Percentiles rank a stretch among this genome's conserved stretches.
phyloP scores from a whole-genome alignment of 64 coral and sea anemone genomes.

The Pocillopora damicornis region DNA sequence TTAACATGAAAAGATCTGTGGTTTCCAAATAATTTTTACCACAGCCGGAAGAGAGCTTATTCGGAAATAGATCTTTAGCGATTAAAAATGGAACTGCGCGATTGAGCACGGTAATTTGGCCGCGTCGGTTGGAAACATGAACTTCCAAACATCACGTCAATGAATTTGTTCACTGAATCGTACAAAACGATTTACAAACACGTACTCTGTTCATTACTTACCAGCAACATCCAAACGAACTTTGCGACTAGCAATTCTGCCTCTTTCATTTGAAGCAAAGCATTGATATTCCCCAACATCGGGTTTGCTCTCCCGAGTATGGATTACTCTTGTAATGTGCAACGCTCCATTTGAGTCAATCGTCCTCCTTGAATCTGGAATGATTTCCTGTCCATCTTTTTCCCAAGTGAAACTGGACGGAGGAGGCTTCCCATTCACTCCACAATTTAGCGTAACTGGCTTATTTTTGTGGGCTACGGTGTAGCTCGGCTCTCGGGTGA shows the following conservation, averaged over 20 bases:
- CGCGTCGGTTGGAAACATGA: background rate
- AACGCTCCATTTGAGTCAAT: conserved; percentile 17
- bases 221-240: conserved; percentile 47
- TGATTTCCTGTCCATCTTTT: conserved; percentile 33
- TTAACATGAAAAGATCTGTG: background rate
- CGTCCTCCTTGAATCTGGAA: background rate
- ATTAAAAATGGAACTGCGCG: conserved; percentile 4
- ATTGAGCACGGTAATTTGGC: conserved; percentile 1
- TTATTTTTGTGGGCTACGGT: conserved; percentile 41
- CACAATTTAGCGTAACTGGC: conserved; percentile 29
- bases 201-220: conserved; percentile 23
- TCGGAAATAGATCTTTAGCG: conserved; percentile 15
- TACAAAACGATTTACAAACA: background rate
- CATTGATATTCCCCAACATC: conserved; percentile 63
- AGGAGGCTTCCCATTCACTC: conserved; percentile 13
- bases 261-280: conserved; percentile 30
- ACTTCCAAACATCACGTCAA: background rate
- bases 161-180: background rate
- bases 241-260: conserved; percentile 57
- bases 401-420: conserved; percentile 25
- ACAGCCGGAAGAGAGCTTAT: background rate
- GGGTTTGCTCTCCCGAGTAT: background rate
- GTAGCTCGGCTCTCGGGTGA: conserved; percentile 29
- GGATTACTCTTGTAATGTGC: background rate
- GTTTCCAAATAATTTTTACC: background rate